These are phyloP conservation scores for Coelinius sp. DNA, from an alignment of 2,888 invertebrate species.

Conservation along the genomic window DNA sequence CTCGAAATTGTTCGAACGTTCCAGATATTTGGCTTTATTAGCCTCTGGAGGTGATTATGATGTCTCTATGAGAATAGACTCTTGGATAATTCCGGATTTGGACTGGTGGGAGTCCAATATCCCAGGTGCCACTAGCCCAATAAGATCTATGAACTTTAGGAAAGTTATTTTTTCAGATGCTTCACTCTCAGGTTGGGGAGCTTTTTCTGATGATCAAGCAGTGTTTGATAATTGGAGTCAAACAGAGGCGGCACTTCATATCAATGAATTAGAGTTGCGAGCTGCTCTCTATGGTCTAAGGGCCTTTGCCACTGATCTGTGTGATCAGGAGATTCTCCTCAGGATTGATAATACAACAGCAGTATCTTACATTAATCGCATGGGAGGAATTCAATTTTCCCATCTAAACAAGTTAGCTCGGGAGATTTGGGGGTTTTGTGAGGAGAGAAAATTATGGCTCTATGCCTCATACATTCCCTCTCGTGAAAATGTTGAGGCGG, in stretches of 20 bases:
- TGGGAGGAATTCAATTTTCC: slow-evolving; percentile 48
- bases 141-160: slow-evolving; percentile 26
- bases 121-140: slow-evolving; percentile 12
- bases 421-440: slow-evolving; percentile 39
- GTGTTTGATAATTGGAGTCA: slow-evolving; percentile 27
- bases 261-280: background rate
- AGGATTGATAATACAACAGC: slow-evolving; percentile 49
- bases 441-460: slow-evolving; percentile 34
- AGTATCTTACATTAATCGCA: too few species aligned
- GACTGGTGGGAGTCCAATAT: slow-evolving; percentile 37
- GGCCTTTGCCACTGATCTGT: slow-evolving; percentile 42
- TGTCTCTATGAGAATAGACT: slow-evolving; percentile 15
- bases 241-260: slow-evolving; percentile 24
- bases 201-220: slow-evolving; percentile 7
- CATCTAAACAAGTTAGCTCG: slow-evolving; percentile 42
- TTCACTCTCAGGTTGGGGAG: slow-evolving; percentile 36
- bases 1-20: slow-evolving; percentile 17
- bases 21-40: background rate
- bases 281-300: slow-evolving; percentile 32
- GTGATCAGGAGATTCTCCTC: background rate
- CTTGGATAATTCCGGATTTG: slow-evolving; percentile 29
- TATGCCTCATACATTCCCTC: slow-evolving; percentile 42
- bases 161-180: slow-evolving; percentile 36
- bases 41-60: slow-evolving; percentile 30
- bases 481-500: slow-evolving; percentile 39